phyloP scores from a whole-genome alignment of 2,888 invertebrate genomes.

The Drosophila recens region DNA sequence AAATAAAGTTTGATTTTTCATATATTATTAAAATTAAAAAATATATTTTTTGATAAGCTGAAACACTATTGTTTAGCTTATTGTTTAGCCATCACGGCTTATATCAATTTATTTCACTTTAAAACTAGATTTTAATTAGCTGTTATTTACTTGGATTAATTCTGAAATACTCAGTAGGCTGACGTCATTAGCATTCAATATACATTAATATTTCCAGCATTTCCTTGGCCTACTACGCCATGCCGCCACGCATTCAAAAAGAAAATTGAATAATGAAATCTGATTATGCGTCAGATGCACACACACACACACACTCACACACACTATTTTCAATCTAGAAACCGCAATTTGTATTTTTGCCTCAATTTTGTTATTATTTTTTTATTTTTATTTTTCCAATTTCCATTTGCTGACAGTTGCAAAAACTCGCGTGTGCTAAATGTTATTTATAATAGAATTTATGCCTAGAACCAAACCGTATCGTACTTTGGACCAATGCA shows the following conservation, averaged over 20 bases:
- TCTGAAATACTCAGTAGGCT: neutral
- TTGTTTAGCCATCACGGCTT: no score
- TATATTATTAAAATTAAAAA: no score
- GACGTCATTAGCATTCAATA: conserved; percentile 40
- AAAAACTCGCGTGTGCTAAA: conserved; percentile 67
- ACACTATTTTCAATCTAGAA: conserved; percentile 66
- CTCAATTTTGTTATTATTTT: conserved; percentile 14
- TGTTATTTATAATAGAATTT: conserved; percentile 79
- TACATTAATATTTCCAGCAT: conserved; percentile 18
- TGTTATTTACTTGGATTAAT: neutral
- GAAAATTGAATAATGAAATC: conserved; percentile 71
- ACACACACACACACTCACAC: conserved; percentile 11
- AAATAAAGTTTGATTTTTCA: no score
- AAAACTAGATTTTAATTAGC: neutral
- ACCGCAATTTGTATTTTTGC: conserved; percentile 70
- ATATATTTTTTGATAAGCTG: no score
- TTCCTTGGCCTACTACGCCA: conserved; percentile 19
- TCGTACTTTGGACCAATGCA: conserved; percentile 56
- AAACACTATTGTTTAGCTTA: neutral
- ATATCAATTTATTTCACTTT: neutral
- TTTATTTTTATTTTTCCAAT: conserved; percentile 60
- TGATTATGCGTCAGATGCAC: conserved; percentile 69
- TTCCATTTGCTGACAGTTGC: conserved; percentile 76
- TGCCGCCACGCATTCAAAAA: conserved; percentile 37
- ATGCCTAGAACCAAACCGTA: conserved; percentile 59